Conservation (phyloP, 2,888 invertebrate genomes). For the Drosophila mayaguana region DNA sequence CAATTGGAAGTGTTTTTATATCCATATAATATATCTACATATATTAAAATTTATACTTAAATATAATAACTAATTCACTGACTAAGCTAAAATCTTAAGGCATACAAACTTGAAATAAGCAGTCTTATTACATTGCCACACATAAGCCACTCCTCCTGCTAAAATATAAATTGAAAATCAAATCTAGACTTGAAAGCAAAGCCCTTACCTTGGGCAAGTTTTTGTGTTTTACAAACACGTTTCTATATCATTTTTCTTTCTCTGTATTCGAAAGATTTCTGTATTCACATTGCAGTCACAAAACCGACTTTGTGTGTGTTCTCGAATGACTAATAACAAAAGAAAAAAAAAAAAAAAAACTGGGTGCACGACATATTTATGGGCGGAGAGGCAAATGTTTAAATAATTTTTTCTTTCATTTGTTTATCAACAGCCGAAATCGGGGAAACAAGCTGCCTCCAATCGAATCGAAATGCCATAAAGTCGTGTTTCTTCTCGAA, state of each 20-base stretch:
- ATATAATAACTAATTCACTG: too few species aligned
- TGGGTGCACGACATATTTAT: conserved; percentile 13
- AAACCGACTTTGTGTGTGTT: conserved; percentile 19
- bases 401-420: conserved; percentile 23
- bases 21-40: too few species aligned
- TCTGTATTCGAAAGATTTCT: conserved; percentile 3
- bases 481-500: conserved; percentile 26
- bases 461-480: conserved; percentile 38
- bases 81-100: too few species aligned
- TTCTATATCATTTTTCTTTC: background rate
- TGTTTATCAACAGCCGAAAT: conserved; percentile 44
- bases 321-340: conserved; percentile 43
- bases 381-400: conserved; percentile 18
- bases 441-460: conserved; percentile 22
- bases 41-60: too few species aligned
- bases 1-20: background rate
- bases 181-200: background rate
- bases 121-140: too few species aligned
- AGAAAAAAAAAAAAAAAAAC: conserved; percentile 10
- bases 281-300: conserved; percentile 10
- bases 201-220: conserved; percentile 2
- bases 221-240: background rate
- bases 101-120: too few species aligned
- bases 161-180: background rate
- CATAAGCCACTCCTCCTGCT: background rate